These are phyloP conservation scores for Caenorhabditis wallacei DNA, from an alignment of 2,888 invertebrate genomes.

Conservation along the genomic window DNA sequence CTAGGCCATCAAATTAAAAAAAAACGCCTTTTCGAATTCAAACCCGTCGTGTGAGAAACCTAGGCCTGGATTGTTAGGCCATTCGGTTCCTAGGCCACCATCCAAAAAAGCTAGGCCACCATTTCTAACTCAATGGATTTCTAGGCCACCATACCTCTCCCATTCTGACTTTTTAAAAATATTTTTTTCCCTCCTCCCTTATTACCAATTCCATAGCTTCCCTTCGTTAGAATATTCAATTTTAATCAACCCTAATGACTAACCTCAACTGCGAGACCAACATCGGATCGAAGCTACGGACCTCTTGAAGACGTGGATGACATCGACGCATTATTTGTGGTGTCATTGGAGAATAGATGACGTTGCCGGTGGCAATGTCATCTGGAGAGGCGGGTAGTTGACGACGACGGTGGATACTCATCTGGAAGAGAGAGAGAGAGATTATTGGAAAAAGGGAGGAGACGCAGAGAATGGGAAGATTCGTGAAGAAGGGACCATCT, in stretches of 20 bases:
- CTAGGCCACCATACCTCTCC: too few species aligned
- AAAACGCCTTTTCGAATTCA: too few species aligned
- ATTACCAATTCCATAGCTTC: too few species aligned
- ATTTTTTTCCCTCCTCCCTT: too few species aligned
- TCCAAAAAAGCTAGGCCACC: too few species aligned
- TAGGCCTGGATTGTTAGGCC: too few species aligned
- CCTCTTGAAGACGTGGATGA: conserved; percentile 63
- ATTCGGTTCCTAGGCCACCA: too few species aligned
- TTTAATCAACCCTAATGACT: background rate
- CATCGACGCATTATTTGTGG: conserved; percentile 56
- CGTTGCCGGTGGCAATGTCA: conserved; percentile 46
- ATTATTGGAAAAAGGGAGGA: background rate
- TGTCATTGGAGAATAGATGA: conserved; percentile 42
- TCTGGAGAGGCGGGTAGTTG: conserved; percentile 58
- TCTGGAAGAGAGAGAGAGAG: conserved; percentile 2
- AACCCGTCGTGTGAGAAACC: too few species aligned
- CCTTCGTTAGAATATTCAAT: too few species aligned
- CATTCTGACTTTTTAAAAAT: too few species aligned
- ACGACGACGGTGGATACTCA: conserved; percentile 57
- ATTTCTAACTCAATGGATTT: too few species aligned
- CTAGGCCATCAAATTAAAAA: too few species aligned
- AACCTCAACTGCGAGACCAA: conserved; percentile 49
- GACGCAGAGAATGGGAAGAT: background rate
- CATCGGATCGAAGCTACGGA: conserved; percentile 60
- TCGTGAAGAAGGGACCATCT: conserved; percentile 5